Conservation (phyloP, 2,113 vertebrate genomes). For the Vimba vimba region DNA sequence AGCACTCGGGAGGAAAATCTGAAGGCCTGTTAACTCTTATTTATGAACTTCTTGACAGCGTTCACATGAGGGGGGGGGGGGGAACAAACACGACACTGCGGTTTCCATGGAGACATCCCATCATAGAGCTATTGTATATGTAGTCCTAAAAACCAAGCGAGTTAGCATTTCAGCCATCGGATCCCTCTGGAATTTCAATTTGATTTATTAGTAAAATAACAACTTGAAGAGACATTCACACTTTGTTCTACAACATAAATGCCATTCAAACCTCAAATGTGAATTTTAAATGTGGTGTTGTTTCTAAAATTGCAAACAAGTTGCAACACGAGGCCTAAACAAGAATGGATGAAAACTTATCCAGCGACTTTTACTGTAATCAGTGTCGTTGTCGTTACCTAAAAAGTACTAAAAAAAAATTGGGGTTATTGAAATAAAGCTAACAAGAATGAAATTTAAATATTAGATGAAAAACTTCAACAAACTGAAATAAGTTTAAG, state of each 20-base stretch:
- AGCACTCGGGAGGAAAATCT: slow-evolving; percentile 64
- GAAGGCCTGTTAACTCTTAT: slow-evolving; percentile 54
- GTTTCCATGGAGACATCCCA: slow-evolving; percentile 16
- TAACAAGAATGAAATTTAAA: too few relatives aligned
- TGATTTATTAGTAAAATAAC: neutral
- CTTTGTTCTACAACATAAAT: neutral
- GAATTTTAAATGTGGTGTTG: neutral
- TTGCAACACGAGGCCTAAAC: neutral
- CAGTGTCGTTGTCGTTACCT: neutral
- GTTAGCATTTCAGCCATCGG: neutral
- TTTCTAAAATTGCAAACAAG: neutral
- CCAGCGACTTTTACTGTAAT: neutral
- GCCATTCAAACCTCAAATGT: neutral
- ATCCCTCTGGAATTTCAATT: neutral
- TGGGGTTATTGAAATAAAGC: too few relatives aligned
- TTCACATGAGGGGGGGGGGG: neutral
- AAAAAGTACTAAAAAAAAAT: too few relatives aligned
- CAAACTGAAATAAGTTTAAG: too few relatives aligned
- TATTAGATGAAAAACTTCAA: too few relatives aligned
- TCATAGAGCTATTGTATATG: neutral
- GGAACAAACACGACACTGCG: neutral
- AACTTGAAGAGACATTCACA: neutral
- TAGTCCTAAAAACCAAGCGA: neutral
- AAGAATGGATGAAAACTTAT: neutral
- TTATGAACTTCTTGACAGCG: slow-evolving; percentile 50